phyloP scores from a whole-genome alignment of 2,113 vertebrate species.

The Sialia sialis region DNA sequence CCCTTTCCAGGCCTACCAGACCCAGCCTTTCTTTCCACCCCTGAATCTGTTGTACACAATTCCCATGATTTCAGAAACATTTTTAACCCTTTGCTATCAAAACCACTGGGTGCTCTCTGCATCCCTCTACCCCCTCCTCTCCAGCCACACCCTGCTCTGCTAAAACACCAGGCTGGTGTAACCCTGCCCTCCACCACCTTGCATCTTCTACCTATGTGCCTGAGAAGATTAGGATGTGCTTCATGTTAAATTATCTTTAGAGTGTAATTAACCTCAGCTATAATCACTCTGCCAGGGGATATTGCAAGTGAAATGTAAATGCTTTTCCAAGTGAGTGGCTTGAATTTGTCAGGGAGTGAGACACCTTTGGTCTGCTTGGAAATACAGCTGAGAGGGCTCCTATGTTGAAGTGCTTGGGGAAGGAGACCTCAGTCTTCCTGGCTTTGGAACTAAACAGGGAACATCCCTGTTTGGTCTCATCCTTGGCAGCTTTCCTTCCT shows the following conservation, averaged over 20 bases:
- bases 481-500: neutral
- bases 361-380: neutral
- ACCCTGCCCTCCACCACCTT: no score
- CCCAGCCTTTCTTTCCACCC: no score
- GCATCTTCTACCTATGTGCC: neutral
- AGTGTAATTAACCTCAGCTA: neutral
- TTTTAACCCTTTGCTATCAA: no score
- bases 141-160: neutral
- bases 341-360: neutral
- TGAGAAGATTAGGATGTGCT: neutral
- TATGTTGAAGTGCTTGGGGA: neutral
- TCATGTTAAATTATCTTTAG: neutral
- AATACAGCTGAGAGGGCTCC: neutral
- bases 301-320: neutral
- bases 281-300: neutral
- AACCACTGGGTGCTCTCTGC: neutral
- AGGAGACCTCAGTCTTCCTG: neutral
- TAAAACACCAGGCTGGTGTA: no score
- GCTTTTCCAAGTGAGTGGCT: neutral
- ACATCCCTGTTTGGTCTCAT: neutral
- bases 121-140: accelerated
- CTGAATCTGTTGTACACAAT: no score
- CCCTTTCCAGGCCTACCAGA: no score
- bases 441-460: neutral
- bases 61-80: no score